Conservation (phyloP, 2,113 vertebrate genomes). For the Arenaria interpres region DNA sequence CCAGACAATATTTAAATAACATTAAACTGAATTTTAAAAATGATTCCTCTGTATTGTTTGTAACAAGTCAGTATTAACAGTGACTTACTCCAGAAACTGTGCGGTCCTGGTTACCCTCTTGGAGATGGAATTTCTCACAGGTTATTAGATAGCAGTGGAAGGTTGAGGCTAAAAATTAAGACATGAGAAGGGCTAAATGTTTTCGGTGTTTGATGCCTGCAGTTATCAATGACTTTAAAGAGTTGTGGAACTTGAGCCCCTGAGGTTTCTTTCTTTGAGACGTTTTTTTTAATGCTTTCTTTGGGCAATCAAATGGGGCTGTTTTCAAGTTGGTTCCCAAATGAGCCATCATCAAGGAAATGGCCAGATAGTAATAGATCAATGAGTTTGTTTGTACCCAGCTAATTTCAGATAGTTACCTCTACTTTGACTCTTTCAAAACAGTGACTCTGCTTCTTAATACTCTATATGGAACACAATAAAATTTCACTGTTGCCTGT, state of each 20-base stretch:
- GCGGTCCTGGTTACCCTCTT: neutral
- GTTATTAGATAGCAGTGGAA: neutral
- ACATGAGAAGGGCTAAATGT: neutral
- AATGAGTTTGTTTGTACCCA: neutral
- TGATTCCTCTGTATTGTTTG: constrained; percentile 50
- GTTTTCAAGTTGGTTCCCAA: neutral
- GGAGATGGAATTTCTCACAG: neutral
- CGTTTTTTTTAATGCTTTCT: neutral
- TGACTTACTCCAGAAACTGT: neutral
- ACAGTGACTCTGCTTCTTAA: neutral
- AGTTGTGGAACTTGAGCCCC: neutral
- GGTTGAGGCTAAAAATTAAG: neutral
- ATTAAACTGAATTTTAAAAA: constrained; percentile 66
- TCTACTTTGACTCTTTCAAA: neutral
- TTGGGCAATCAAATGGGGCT: neutral
- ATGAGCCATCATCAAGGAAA: neutral
- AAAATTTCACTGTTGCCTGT: neutral
- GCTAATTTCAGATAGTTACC: neutral
- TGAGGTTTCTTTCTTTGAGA: neutral
- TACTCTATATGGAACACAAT: neutral
- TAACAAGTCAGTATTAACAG: constrained; percentile 29
- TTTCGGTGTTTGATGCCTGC: neutral
- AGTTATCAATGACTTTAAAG: neutral
- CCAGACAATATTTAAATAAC: constrained; percentile 57
- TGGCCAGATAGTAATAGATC: neutral